These are phyloP conservation scores for Gadus chalcogrammus DNA, from an alignment of 2,113 vertebrate genomes.

Conservation along the genomic window DNA sequence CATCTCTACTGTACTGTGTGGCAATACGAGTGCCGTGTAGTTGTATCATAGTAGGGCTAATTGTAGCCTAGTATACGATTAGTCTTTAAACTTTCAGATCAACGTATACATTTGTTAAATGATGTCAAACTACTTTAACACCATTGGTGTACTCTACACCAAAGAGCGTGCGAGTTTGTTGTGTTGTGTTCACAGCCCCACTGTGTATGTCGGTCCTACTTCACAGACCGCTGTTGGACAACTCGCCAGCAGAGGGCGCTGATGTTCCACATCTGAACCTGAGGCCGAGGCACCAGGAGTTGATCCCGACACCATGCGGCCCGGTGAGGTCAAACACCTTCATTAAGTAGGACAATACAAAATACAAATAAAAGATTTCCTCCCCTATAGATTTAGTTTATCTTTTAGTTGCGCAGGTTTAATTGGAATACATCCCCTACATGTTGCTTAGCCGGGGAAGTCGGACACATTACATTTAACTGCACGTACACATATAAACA, in stretches of 20 bases:
- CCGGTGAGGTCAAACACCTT: conserved; percentile 60
- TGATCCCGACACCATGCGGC: conserved; percentile 82
- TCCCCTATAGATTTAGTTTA: not conserved
- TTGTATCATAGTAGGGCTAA: too few relatives aligned
- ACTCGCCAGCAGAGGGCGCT: conserved; percentile 16
- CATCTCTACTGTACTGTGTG: too few relatives aligned
- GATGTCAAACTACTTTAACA: too few relatives aligned
- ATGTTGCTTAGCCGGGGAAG: not conserved
- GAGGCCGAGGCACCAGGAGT: conserved; percentile 76
- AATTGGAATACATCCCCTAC: not conserved
- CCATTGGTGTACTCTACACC: too few relatives aligned
- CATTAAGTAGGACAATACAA: not conserved
- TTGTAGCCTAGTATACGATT: too few relatives aligned
- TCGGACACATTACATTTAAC: not conserved
- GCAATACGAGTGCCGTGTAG: too few relatives aligned
- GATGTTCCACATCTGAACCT: conserved; percentile 71
- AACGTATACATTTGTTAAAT: too few relatives aligned
- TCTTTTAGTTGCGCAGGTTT: not conserved
- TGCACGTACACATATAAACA: too few relatives aligned
- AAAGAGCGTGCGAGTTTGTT: too few relatives aligned
- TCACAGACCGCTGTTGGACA: conserved; percentile 55
- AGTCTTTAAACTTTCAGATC: too few relatives aligned
- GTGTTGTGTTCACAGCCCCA: too few relatives aligned
- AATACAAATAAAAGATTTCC: not conserved
- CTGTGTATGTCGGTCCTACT: too few relatives aligned